A percentile compares a stretch with the other conserved stretches of the same genome.
phyloP scores from a whole-genome alignment of 2,797 vertebrate species.

The Nannoperca australis region DNA sequence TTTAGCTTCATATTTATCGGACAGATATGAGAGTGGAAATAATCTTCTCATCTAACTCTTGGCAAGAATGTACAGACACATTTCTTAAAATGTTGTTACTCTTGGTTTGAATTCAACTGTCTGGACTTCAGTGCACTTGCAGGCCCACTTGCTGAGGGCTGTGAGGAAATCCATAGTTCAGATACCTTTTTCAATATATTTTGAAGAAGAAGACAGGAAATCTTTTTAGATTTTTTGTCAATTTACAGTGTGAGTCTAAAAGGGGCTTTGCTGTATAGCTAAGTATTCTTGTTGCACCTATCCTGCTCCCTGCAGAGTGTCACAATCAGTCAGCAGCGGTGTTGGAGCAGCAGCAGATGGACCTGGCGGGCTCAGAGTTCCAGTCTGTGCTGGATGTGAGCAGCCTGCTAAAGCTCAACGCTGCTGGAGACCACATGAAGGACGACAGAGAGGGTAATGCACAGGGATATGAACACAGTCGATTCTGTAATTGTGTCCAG shows the following conservation, averaged over 20 bases:
- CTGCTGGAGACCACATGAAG: conserved; percentile 85
- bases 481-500: conserved; percentile 8
- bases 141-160: not conserved
- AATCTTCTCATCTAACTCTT: not conserved
- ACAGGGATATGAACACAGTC: not conserved
- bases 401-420: conserved; percentile 86
- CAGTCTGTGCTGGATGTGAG: conserved; percentile 87
- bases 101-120: not conserved
- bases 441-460: conserved; percentile 86
- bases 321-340: conserved; percentile 54
- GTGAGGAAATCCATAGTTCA: not conserved
- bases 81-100: not conserved
- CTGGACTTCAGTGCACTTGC: too few relatives aligned
- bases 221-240: too few relatives aligned
- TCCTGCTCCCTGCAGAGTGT: conserved; percentile 72
- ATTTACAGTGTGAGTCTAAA: not conserved
- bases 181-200: too few relatives aligned
- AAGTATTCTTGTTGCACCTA: not conserved
- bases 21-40: not conserved
- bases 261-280: not conserved
- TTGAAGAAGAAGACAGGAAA: too few relatives aligned
- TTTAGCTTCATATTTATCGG: not conserved
- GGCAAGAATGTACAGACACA: not conserved
- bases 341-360: conserved; percentile 76
- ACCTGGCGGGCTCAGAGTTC: conserved; percentile 80